Conservation (phyloP, 2,797 vertebrate species). For the Spinus olivaceus region DNA sequence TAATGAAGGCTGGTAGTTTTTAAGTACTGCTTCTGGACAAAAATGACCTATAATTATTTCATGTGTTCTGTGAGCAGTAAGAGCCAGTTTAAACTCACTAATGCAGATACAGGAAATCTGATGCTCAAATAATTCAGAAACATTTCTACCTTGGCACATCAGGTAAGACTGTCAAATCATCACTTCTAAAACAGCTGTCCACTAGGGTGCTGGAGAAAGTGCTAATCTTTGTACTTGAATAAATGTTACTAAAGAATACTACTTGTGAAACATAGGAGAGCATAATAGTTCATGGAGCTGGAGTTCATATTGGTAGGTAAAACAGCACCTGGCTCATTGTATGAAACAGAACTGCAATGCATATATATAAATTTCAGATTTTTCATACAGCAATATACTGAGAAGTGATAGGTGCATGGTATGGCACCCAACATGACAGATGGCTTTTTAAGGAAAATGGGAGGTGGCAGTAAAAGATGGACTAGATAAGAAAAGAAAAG, state of each 20-base stretch:
- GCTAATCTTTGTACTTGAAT: not conserved
- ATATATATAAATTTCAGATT: not conserved
- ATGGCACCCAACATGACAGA: conserved; percentile 38
- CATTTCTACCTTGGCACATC: not conserved
- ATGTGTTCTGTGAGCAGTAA: not conserved
- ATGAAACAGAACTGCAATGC: not conserved
- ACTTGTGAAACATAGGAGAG: not conserved
- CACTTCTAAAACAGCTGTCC: not conserved
- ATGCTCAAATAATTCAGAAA: not conserved
- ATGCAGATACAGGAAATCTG: not conserved
- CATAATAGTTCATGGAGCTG: not conserved
- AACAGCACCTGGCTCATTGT: not conserved
- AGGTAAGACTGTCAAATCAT: not conserved
- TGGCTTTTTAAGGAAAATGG: conserved; percentile 37
- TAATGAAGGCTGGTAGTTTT: not conserved
- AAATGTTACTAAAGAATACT: not conserved
- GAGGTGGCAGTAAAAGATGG: conserved; percentile 23
- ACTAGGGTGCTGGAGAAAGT: not conserved
- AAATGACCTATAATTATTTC: not conserved
- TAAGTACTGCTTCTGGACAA: not conserved
- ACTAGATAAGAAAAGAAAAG: conserved; percentile 59
- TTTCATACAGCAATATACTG: not conserved
- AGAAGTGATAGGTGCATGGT: not conserved
- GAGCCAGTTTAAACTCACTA: not conserved
- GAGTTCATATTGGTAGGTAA: not conserved